Evolutionary conservation across 2,888 invertebrate species (phyloP).

Genomic region (Drosophila hamatofila): DNA sequence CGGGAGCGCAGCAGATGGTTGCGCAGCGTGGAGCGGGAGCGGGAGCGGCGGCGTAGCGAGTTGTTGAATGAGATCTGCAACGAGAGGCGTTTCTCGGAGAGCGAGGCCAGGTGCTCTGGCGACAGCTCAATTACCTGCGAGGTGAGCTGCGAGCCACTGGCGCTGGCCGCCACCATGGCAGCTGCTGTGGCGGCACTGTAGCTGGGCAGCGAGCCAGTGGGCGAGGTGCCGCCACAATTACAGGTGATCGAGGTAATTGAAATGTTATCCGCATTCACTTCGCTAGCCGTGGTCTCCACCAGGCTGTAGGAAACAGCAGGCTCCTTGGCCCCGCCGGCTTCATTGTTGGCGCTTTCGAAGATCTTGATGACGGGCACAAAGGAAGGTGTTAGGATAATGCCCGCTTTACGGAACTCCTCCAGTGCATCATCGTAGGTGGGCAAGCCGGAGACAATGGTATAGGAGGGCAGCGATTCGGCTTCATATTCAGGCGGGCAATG

Average conservation of each 20-base stretch:
- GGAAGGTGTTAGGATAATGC: slow-evolving; percentile 82
- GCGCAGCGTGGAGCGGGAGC: slow-evolving; percentile 76
- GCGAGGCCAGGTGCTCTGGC: slow-evolving; percentile 83
- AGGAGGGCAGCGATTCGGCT: slow-evolving; percentile 87
- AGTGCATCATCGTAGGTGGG: slow-evolving; percentile 88
- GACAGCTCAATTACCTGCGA: slow-evolving; percentile 83
- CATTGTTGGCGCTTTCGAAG: slow-evolving; percentile 71
- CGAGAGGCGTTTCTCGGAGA: slow-evolving; percentile 84
- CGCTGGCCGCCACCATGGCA: slow-evolving; percentile 40
- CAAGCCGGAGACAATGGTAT: slow-evolving; percentile 88
- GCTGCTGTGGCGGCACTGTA: slow-evolving; percentile 65
- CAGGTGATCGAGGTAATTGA: slow-evolving; percentile 78
- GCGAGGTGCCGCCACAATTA: slow-evolving; percentile 72
- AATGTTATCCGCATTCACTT: slow-evolving; percentile 66
- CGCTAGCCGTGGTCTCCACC: slow-evolving; percentile 56
- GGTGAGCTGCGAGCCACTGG: slow-evolving; percentile 31
- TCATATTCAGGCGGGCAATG: slow-evolving; percentile 85
- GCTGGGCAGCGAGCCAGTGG: slow-evolving; percentile 58
- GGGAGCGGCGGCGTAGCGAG: slow-evolving; percentile 73
- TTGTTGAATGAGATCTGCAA: slow-evolving; percentile 84
- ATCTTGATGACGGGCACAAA: slow-evolving; percentile 83
- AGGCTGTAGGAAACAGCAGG: slow-evolving; percentile 66
- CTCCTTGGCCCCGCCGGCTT: slow-evolving; percentile 54
- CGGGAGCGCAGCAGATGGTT: slow-evolving; percentile 82
- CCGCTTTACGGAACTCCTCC: slow-evolving; percentile 86